Evolutionary conservation across 1,140 invertebrate genomes (phyloP).

Genomic region (Drosophila santomea): DNA sequence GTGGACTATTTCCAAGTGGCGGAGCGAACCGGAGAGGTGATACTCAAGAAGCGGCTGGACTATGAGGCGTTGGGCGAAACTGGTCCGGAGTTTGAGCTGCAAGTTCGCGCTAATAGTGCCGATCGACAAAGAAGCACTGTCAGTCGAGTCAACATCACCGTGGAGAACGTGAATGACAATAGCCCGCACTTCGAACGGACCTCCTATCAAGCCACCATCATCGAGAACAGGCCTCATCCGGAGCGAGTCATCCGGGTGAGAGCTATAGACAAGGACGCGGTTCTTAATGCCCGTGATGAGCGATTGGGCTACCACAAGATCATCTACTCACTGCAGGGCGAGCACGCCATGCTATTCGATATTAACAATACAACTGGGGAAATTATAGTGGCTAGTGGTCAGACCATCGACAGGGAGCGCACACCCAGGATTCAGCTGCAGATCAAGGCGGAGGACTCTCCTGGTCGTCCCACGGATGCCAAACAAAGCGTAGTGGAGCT

Average conservation of each 20-base stretch:
- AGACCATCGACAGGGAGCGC: conserved; percentile 90
- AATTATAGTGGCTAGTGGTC: conserved; percentile 89
- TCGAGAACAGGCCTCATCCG: conserved; percentile 89
- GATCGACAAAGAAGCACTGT: conserved; percentile 88
- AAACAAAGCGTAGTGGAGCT: conserved; percentile 88
- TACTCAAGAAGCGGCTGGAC: conserved; percentile 90
- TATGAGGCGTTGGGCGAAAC: conserved; percentile 88
- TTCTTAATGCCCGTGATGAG: conserved; percentile 87
- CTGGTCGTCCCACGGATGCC: conserved; percentile 87
- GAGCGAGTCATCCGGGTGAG: conserved; percentile 89
- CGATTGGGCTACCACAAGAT: conserved; percentile 89
- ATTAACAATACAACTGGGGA: conserved; percentile 89
- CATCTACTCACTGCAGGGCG: conserved; percentile 89
- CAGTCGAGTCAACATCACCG: conserved; percentile 89
- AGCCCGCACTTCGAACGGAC: conserved; percentile 89
- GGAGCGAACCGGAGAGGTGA: conserved; percentile 89
- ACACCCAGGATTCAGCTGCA: conserved; percentile 89
- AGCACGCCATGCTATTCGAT: conserved; percentile 89
- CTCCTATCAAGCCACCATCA: conserved; percentile 89
- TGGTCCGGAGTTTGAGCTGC: conserved; percentile 88
- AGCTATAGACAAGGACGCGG: conserved; percentile 90
- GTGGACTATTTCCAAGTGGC: conserved; percentile 86
- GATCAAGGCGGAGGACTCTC: conserved; percentile 90
- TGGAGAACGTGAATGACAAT: conserved; percentile 93
- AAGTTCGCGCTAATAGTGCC: conserved; percentile 89